These are phyloP conservation scores for Alviniconcha marisindica DNA, from an alignment of 1,140 invertebrate genomes.

Conservation along the genomic window DNA sequence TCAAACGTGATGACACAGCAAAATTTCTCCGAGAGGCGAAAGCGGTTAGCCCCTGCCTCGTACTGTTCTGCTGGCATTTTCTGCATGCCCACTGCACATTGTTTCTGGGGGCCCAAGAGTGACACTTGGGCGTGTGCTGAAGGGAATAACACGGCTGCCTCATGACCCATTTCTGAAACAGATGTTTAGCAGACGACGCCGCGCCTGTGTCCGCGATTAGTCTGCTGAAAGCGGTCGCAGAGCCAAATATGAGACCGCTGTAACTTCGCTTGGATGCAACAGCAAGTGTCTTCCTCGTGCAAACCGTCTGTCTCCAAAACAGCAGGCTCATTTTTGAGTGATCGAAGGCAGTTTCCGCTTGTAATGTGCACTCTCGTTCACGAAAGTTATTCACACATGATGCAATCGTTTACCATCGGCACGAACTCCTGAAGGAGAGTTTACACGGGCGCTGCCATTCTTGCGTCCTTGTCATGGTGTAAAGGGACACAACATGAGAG, in stretches of 20 bases:
- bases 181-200: slow-evolving; percentile 15
- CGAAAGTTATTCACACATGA: no score
- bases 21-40: not conserved
- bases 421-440: no score
- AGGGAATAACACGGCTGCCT: not conserved
- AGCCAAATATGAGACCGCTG: no score
- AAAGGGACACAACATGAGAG: not conserved
- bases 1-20: slow-evolving; percentile 10
- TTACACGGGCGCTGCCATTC: not conserved
- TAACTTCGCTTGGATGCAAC: no score
- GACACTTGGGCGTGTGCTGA: not conserved
- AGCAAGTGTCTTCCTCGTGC: no score
- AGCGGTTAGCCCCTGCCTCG: not conserved
- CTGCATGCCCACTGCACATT: not conserved
- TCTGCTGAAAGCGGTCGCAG: no score
- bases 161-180: not conserved
- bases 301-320: no score
- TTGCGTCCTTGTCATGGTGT: slow-evolving; percentile 11
- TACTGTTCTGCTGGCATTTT: not conserved
- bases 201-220: no score
- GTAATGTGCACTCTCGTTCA: no score
- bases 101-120: not conserved
- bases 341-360: no score
- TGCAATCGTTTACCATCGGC: no score
- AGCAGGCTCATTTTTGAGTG: no score